Percentiles rank a stretch among this genome's conserved stretches.
Evolutionary conservation across 2,888 invertebrate genomes (phyloP).

Genomic region (Geotrupes spiniger): DNA sequence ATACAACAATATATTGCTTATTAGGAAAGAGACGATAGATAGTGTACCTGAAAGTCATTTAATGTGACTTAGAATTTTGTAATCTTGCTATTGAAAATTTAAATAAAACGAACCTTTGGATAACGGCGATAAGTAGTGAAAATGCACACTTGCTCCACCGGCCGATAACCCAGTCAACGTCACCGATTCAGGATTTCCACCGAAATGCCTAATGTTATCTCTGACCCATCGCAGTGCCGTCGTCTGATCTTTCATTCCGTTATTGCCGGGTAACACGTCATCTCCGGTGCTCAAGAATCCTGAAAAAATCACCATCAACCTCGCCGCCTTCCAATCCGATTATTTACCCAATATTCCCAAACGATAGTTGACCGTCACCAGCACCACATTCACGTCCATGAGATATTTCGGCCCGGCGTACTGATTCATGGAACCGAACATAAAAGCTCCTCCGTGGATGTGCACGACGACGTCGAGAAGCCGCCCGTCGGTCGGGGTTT

Average conservation of each 20-base stretch:
- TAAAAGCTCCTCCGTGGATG: constrained; percentile 63
- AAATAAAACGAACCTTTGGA: too few relatives aligned
- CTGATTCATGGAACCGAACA: constrained; percentile 57
- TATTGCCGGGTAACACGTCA: constrained; percentile 61
- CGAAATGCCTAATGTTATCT: constrained; percentile 62
- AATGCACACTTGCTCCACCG: constrained; percentile 68
- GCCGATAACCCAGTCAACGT: constrained; percentile 65
- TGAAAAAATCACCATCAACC: constrained; percentile 47
- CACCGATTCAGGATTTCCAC: constrained; percentile 63
- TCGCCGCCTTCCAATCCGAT: constrained; percentile 15
- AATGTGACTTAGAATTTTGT: too few relatives aligned
- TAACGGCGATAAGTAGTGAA: constrained; percentile 58
- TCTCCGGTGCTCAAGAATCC: constrained; percentile 67
- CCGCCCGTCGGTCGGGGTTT: background rate
- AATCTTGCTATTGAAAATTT: too few relatives aligned
- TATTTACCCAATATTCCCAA: constrained; percentile 63
- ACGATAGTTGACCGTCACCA: constrained; percentile 66
- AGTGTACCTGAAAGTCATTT: too few relatives aligned
- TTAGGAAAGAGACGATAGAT: too few relatives aligned
- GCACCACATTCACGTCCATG: constrained; percentile 60
- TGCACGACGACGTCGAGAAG: constrained; percentile 58
- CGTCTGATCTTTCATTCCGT: constrained; percentile 67
- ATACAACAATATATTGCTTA: too few relatives aligned
- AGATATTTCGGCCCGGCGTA: constrained; percentile 54
- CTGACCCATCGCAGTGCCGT: constrained; percentile 65